phyloP scores from a whole-genome alignment of 2,888 invertebrate species.

The Caradrina kadenii region DNA sequence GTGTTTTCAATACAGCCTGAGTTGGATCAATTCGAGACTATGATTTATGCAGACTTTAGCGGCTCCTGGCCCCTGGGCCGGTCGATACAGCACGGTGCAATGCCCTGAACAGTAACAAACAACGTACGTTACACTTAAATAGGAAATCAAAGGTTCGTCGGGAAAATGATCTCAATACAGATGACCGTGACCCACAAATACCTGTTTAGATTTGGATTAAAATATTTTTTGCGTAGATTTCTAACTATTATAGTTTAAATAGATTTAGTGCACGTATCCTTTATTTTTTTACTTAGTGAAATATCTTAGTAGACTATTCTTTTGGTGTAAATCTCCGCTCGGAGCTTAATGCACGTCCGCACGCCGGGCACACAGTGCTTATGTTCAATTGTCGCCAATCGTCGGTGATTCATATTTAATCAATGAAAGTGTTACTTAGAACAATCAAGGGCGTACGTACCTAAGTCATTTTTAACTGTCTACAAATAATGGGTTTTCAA shows the following conservation, averaged over 20 bases:
- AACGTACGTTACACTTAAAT: background rate
- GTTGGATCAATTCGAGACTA: background rate
- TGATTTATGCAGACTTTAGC: background rate
- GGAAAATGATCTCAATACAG: no score
- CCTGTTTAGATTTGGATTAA: no score
- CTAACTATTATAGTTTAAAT: no score
- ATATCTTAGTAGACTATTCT: no score
- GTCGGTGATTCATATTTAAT: background rate
- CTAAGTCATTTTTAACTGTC: no score
- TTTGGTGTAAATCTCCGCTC: no score
- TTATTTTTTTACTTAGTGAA: no score
- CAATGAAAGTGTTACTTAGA: background rate
- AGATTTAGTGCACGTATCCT: no score
- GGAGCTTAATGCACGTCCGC: background rate
- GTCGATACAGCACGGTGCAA: constrained; percentile 5
- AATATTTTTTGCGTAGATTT: no score
- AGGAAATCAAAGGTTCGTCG: background rate
- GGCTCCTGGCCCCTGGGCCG: background rate
- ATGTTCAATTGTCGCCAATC: background rate
- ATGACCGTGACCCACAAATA: no score
- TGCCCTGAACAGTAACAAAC: background rate
- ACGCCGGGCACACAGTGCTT: background rate
- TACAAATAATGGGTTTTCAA: no score
- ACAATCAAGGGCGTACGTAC: background rate
- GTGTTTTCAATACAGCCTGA: background rate